These are phyloP conservation scores for Parotocinclus haroldoi DNA, from an alignment of 2,797 vertebrate species.

Conservation along the genomic window DNA sequence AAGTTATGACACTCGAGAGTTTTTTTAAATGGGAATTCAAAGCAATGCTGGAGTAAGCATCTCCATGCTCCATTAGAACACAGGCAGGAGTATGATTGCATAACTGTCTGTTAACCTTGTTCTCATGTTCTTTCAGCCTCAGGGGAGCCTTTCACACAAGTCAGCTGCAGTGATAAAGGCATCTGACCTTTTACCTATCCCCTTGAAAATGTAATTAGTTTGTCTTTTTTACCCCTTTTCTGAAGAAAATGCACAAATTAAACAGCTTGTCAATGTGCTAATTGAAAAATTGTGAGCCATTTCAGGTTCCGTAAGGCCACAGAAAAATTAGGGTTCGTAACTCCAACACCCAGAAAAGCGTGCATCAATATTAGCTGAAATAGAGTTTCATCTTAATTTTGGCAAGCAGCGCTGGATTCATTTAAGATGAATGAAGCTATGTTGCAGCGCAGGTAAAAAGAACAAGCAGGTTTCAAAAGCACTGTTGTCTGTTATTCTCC, in stretches of 20 bases:
- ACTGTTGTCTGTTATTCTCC: too few species aligned
- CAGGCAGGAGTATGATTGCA: slow-evolving; percentile 14
- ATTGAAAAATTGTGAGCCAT: not conserved
- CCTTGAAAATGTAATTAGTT: not conserved
- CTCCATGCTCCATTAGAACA: slow-evolving; percentile 20
- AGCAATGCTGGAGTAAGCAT: slow-evolving; percentile 22
- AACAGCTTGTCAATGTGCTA: not conserved
- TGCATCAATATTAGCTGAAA: too few species aligned
- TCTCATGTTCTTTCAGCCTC: slow-evolving; percentile 10
- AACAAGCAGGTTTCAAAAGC: too few species aligned
- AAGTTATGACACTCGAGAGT: slow-evolving; percentile 27
- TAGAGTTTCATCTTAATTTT: too few species aligned
- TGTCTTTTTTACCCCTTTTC: not conserved
- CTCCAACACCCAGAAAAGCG: too few species aligned
- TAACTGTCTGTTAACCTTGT: slow-evolving; percentile 22
- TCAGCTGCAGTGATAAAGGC: slow-evolving; percentile 4
- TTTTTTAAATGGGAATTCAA: slow-evolving; percentile 12
- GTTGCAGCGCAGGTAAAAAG: not conserved
- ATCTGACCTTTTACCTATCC: slow-evolving; percentile 6
- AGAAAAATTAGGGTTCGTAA: too few species aligned
- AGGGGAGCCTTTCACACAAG: slow-evolving; percentile 5
- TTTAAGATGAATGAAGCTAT: too few species aligned
- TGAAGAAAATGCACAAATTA: slow-evolving; percentile 3
- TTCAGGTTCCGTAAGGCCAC: not conserved
- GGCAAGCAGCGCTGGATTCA: too few species aligned